phyloP scores from a whole-genome alignment of 1,140 invertebrate genomes.

The Leptopilina clavipes region DNA sequence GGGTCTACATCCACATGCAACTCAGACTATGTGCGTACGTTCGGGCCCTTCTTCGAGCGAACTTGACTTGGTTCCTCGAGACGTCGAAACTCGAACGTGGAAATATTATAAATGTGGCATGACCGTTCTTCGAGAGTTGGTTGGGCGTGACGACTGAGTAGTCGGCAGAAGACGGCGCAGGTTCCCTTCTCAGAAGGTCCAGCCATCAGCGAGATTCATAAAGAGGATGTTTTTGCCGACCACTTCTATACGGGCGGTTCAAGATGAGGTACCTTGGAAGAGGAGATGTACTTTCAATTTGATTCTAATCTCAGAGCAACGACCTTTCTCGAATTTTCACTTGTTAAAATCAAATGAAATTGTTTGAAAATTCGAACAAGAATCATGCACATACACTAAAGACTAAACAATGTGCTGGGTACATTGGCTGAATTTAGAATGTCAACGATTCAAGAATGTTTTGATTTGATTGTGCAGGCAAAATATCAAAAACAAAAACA shows the following conservation, averaged over 20 bases:
- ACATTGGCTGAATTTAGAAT: too few species aligned
- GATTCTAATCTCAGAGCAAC: slow-evolving; percentile 16
- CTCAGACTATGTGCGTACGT: slow-evolving; percentile 41
- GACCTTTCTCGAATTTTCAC: background rate
- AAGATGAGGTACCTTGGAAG: slow-evolving; percentile 50
- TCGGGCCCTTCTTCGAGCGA: slow-evolving; percentile 50
- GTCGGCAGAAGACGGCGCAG: slow-evolving; percentile 53
- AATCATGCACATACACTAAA: too few species aligned
- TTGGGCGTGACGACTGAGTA: slow-evolving; percentile 71
- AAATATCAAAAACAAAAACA: too few species aligned
- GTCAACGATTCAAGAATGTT: too few species aligned
- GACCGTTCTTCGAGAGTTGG: slow-evolving; percentile 66
- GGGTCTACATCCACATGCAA: slow-evolving; percentile 46
- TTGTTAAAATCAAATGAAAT: too few species aligned
- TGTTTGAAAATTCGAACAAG: too few species aligned
- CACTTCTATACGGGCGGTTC: slow-evolving; percentile 50
- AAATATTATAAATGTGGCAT: slow-evolving; percentile 74
- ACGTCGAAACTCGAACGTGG: slow-evolving; percentile 71
- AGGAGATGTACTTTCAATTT: slow-evolving; percentile 15
- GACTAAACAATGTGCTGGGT: too few species aligned
- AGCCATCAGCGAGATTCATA: slow-evolving; percentile 55
- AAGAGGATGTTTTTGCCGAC: slow-evolving; percentile 64
- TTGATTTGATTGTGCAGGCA: too few species aligned
- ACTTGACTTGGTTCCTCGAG: slow-evolving; percentile 50
- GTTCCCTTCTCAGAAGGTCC: slow-evolving; percentile 67